A percentile compares a stretch with the other conserved stretches of the same genome.
Conservation (phyloP, 2,888 invertebrate genomes). For the Ligdia adustata region DNA sequence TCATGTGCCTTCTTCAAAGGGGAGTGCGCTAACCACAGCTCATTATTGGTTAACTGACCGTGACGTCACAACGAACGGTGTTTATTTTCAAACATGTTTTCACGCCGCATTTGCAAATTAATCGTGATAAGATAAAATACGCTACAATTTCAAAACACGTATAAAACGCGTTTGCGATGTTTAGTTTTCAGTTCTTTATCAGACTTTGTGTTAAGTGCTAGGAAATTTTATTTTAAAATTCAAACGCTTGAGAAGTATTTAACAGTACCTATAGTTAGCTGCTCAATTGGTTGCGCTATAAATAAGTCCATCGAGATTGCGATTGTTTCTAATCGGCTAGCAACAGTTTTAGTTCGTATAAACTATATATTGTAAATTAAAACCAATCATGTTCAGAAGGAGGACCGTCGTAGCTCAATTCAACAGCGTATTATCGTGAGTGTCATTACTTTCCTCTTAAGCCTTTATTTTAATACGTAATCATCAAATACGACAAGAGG, state of each 20-base stretch:
- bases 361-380: conserved; percentile 18
- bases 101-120: conserved; percentile 50
- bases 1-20: conserved; percentile 58
- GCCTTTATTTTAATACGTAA: conserved; percentile 10
- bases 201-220: conserved; percentile 37
- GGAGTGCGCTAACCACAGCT: conserved; percentile 62
- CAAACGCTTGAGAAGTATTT: conserved; percentile 26
- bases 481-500: conserved; percentile 10
- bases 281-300: conserved; percentile 40
- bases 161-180: conserved; percentile 55
- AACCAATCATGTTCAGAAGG: conserved; percentile 63
- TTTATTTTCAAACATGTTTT: conserved; percentile 67
- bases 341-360: conserved; percentile 22
- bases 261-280: conserved; percentile 3
- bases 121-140: conserved; percentile 63
- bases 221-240: conserved; percentile 41
- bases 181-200: conserved; percentile 47
- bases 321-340: conserved; percentile 32
- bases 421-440: conserved; percentile 68
- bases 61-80: conserved; percentile 61
- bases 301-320: conserved; percentile 40
- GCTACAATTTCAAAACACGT: conserved; percentile 43
- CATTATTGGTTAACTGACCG: conserved; percentile 56
- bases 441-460: conserved; percentile 36
- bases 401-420: conserved; percentile 65